Percentiles rank a stretch among this genome's conserved stretches.
These are phyloP conservation scores for Lordiphosa collinella DNA, from an alignment of 1,140 invertebrate species.

Conservation along the genomic window DNA sequence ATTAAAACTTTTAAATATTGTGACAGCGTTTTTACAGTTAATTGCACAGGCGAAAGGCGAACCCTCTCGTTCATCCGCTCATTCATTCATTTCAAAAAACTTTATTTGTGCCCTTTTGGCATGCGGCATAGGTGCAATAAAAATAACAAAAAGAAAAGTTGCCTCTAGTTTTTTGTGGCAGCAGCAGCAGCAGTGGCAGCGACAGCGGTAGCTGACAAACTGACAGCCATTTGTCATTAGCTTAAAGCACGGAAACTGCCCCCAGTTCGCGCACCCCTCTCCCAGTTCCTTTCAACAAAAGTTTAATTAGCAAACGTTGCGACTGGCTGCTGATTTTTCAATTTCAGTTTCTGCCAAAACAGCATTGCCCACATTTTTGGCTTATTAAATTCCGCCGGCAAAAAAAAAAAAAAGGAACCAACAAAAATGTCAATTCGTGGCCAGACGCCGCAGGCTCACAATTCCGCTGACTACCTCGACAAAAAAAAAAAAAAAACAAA, in stretches of 20 bases:
- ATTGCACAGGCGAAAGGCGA: constrained; percentile 51
- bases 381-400: constrained; percentile 65
- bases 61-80: constrained; percentile 16
- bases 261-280: no score
- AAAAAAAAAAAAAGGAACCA: constrained; percentile 12
- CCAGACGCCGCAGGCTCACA: constrained; percentile 28
- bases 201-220: constrained; percentile 53
- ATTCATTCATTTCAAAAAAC: constrained; percentile 62
- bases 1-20: constrained; percentile 77
- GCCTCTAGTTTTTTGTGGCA: constrained; percentile 26
- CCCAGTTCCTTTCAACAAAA: neutral
- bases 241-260: neutral
- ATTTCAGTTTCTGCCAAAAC: constrained; percentile 14
- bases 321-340: constrained; percentile 29
- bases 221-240: constrained; percentile 73
- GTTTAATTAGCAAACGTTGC: constrained; percentile 60
- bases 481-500: constrained; percentile 13
- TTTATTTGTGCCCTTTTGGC: constrained; percentile 19
- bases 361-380: constrained; percentile 34
- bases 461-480: constrained; percentile 22
- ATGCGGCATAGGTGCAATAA: constrained; percentile 30
- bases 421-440: constrained; percentile 65
- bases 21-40: constrained; percentile 75
- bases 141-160: constrained; percentile 1
- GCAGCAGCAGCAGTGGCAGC: constrained; percentile 17